Percentiles rank a stretch among this genome's conserved stretches.
Evolutionary conservation across 2,797 vertebrate genomes (phyloP).

Genomic region (Lagodon rhomboides): DNA sequence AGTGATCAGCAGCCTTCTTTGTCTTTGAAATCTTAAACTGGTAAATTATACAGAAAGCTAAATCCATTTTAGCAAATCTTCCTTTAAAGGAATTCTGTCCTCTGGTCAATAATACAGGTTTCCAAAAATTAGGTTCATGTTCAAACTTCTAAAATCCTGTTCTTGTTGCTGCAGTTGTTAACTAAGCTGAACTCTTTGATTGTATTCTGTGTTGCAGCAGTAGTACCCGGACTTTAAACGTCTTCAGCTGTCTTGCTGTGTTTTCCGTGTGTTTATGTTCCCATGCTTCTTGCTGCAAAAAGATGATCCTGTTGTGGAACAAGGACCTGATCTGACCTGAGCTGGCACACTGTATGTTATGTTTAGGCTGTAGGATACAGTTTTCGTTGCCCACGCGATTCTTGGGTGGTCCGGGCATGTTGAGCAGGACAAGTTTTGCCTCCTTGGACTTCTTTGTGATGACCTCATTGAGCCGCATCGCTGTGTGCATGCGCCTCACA

Average conservation of each 20-base stretch:
- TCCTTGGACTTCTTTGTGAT: constrained; percentile 96
- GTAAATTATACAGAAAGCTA: too few species aligned
- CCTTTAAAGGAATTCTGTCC: too few species aligned
- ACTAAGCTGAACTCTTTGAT: not conserved
- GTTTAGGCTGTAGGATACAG: constrained; percentile 88
- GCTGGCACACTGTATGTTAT: not conserved
- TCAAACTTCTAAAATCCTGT: not conserved
- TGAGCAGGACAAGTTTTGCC: constrained; percentile 95
- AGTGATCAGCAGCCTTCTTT: too few species aligned
- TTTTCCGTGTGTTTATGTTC: not conserved
- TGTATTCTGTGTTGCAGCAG: not conserved
- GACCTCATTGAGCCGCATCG: constrained; percentile 94
- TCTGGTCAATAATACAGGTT: too few species aligned
- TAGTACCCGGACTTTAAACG: not conserved
- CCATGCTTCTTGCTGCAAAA: not conserved
- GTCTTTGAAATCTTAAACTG: too few species aligned
- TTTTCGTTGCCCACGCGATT: constrained; percentile 96
- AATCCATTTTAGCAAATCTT: too few species aligned
- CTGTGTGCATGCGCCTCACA: constrained; percentile 97
- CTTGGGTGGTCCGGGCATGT: constrained; percentile 97
- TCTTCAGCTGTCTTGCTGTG: not conserved
- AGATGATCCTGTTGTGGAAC: not conserved
- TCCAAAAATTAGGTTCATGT: too few species aligned
- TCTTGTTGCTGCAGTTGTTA: not conserved
- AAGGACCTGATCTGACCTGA: constrained; percentile 3